Evolutionary conservation across 2,113 vertebrate species (phyloP).

Genomic region (Columba janthina): DNA sequence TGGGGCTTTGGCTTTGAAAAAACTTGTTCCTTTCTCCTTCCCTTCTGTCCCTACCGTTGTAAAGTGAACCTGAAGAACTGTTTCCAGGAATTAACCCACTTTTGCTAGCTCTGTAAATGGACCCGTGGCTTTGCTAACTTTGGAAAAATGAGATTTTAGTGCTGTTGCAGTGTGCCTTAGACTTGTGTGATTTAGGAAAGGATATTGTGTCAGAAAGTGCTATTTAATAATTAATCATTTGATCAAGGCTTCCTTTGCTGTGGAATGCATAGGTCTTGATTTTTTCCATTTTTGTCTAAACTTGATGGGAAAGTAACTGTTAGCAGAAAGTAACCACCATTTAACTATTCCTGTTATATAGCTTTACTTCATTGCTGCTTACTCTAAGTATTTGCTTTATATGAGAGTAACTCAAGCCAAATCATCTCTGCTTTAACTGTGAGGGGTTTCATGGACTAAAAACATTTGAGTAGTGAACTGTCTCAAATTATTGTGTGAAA

Average conservation of each 20-base stretch:
- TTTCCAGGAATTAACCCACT: not conserved
- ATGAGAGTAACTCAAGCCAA: not conserved
- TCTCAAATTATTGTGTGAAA: not conserved
- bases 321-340: not conserved
- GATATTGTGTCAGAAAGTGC: not conserved
- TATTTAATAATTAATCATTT: not conserved
- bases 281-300: not conserved
- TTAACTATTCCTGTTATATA: not conserved
- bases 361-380: not conserved
- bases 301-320: not conserved
- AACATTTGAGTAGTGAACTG: not conserved
- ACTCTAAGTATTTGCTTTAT: not conserved
- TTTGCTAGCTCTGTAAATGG: not conserved
- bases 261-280: not conserved
- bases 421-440: not conserved
- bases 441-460: not conserved
- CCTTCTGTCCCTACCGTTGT: not conserved
- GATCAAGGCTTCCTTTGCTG: not conserved
- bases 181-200: not conserved
- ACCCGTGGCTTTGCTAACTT: not conserved
- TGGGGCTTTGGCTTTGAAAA: not conserved
- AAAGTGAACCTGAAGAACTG: not conserved
- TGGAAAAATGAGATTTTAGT: not conserved
- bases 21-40: not conserved
- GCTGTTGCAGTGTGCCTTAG: not conserved